phyloP scores from a whole-genome alignment of 2,113 vertebrate genomes.

The Bagarius yarrelli region DNA sequence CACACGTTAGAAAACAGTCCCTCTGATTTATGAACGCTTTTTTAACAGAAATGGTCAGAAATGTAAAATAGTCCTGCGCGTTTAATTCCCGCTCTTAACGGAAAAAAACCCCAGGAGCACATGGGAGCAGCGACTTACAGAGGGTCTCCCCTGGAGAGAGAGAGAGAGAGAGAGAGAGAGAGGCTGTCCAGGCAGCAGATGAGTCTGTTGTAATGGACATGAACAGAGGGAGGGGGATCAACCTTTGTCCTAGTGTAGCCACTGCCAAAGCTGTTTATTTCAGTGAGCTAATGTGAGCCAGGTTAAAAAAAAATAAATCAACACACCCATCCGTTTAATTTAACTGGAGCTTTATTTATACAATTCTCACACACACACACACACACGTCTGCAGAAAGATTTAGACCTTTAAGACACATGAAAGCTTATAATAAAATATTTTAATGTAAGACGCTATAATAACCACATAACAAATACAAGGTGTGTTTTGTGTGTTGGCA shows the following conservation, averaged over 20 bases:
- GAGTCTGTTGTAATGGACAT: slow-evolving; percentile 9
- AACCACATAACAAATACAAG: not conserved
- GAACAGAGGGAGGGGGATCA: slow-evolving; percentile 6
- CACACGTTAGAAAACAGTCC: not conserved
- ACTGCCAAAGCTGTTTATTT: slow-evolving; percentile 52
- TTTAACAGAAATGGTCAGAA: not conserved
- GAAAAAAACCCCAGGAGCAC: not conserved
- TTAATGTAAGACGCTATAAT: not conserved
- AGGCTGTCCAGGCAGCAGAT: slow-evolving; percentile 16
- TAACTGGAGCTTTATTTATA: not conserved
- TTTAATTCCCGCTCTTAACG: not conserved
- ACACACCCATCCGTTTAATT: not conserved
- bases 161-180: no score
- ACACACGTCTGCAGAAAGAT: not conserved
- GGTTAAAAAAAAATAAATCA: not conserved
- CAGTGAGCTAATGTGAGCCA: slow-evolving; percentile 50
- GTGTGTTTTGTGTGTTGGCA: not conserved
- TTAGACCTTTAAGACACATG: slow-evolving; percentile 7
- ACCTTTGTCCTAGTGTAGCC: slow-evolving; percentile 63
- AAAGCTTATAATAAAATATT: not conserved
- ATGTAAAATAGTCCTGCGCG: not conserved
- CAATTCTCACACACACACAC: no score
- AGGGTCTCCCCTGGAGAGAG: slow-evolving; percentile 17
- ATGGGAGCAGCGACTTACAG: not conserved
- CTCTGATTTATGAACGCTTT: not conserved